Evolutionary conservation across 2,888 invertebrate species (phyloP).

Genomic region (Heteromyza rotundicornis): DNA sequence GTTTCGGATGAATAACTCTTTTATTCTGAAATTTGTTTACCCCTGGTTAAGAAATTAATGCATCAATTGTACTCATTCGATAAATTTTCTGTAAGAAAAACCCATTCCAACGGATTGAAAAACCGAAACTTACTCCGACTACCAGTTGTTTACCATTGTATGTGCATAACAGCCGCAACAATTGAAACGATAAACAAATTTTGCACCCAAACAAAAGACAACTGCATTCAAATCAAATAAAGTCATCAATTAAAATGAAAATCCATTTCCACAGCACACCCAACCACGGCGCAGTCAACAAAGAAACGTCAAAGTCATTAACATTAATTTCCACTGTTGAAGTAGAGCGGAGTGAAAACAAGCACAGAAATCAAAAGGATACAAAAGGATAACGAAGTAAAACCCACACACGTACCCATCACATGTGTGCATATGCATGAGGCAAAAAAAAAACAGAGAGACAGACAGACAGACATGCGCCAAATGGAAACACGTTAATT

Average conservation of each 20-base stretch:
- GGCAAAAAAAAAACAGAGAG: too few relatives aligned
- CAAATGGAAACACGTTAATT: constrained; percentile 19
- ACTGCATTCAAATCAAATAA: constrained; percentile 1
- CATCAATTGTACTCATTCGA: too few relatives aligned
- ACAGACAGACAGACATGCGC: not conserved
- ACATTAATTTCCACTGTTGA: constrained; percentile 17
- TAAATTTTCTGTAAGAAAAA: too few relatives aligned
- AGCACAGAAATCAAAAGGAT: not conserved
- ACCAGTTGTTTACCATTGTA: too few relatives aligned
- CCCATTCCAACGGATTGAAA: too few relatives aligned
- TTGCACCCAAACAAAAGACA: too few relatives aligned
- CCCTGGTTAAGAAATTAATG: too few relatives aligned
- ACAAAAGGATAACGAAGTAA: not conserved
- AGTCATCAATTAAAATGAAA: constrained; percentile 9
- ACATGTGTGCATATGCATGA: not conserved
- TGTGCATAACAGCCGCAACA: not conserved
- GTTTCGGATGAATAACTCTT: too few relatives aligned
- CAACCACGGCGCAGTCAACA: not conserved
- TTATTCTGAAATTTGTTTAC: too few relatives aligned
- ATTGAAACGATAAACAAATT: not conserved
- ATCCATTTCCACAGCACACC: not conserved
- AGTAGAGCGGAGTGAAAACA: constrained; percentile 5
- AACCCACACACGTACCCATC: not conserved
- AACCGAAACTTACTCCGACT: too few relatives aligned
- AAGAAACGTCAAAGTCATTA: constrained; percentile 17